Evolutionary conservation across 2,888 invertebrate species (phyloP).

Genomic region (Ormyrus labotus): DNA sequence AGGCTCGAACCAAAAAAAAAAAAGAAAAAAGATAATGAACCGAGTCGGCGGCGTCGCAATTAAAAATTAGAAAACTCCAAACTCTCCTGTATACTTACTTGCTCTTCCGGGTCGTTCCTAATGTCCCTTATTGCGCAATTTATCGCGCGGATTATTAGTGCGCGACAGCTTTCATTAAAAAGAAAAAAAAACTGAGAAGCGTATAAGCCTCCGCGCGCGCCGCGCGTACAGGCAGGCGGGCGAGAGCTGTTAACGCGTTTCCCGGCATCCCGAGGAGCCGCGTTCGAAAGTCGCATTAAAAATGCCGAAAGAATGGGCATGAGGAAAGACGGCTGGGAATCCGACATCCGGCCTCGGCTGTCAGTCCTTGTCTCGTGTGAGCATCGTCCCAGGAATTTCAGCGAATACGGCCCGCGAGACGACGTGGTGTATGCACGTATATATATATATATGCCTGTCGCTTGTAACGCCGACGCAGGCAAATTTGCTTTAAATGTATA

Average conservation of each 20-base stretch:
- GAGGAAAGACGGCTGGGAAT: conserved; percentile 44
- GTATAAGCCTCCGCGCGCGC: too few species aligned
- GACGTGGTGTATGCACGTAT: background rate
- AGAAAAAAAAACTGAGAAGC: background rate
- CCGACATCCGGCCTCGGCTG: conserved; percentile 30
- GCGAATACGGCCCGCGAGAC: background rate
- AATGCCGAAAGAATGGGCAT: conserved; percentile 41
- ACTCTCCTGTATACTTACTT: too few species aligned
- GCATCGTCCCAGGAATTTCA: conserved; percentile 32
- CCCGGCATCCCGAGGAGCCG: too few species aligned
- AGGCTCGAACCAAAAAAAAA: too few species aligned
- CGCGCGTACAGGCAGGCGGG: too few species aligned
- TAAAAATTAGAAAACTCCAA: too few species aligned
- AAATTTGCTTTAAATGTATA: background rate
- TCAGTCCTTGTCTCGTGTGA: conserved; percentile 48
- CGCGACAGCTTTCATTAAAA: conserved; percentile 1
- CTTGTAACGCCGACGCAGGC: background rate
- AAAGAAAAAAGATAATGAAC: too few species aligned
- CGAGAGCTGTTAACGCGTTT: too few species aligned
- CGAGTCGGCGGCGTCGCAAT: too few species aligned
- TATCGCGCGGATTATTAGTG: background rate
- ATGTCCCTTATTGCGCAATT: conserved; percentile 4
- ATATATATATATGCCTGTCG: too few species aligned
- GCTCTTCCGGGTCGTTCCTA: background rate
- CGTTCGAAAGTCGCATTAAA: conserved; percentile 12